Evolutionary conservation across 92 coral and sea anemone genomes (phyloP), one percentile per base, ranked within the genome.

Genomic region (Parazoanthus atlanticus): DNA sequence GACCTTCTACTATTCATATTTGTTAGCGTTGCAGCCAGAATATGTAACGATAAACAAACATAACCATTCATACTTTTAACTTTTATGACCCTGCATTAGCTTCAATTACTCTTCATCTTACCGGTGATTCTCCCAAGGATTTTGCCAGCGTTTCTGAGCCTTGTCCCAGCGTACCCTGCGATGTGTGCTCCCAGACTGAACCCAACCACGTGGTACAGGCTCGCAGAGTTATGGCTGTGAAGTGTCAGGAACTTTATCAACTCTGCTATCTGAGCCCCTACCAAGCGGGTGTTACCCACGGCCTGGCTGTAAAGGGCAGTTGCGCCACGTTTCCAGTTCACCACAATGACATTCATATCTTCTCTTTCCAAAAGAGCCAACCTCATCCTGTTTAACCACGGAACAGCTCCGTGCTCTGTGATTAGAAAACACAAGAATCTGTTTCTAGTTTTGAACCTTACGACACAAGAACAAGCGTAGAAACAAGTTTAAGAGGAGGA

Each of bases 121-220:
- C 98, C 98, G 46, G 94, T 92, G 77, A 95, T 95, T 85, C 98
- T 80, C 11, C 91, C 93, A 61, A 93, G 88, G 36, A 56, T 52
- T 26, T 86, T 77, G 10, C 89, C 86, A 71, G 38, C 74, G 10
- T 34, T 79, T 61, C 32, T 41, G n/a, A 92, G 41, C 52, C 93
- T 49, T 43, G 82, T 90, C 15, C 98, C 98, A 49, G 90, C 95
- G 46, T 88, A 90, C 58, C 96, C 98, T 56, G 93, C 89, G 46
- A 89, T 79, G 54, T 95, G 98, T 19, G 98, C 92, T 0, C 98
- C 98, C 46, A 95, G 91, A 88, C 93, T 91, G 91, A 91, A 95
- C 28, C 98, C 98, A 74, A 95, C 82, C 69, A 95, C 58, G 90
- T 91, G 92, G 64, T 93, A 91, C 79, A 88, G 76, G 46, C 92